A percentile compares a stretch with the other conserved stretches of the same genome.
phyloP scores from a whole-genome alignment of 1,140 invertebrate species.

The Lanistes nyassanus region DNA sequence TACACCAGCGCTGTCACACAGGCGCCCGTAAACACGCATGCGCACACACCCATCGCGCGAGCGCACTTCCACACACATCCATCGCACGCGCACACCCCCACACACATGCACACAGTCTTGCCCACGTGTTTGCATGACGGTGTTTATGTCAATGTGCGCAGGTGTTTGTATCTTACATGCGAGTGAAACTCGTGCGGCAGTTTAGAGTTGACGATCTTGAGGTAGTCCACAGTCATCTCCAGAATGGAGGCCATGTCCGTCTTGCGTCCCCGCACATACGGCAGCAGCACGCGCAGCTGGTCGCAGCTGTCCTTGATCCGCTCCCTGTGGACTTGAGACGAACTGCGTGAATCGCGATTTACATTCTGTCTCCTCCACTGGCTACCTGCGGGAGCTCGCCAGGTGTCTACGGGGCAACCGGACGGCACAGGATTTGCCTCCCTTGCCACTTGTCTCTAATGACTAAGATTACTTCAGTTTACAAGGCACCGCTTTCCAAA shows the following conservation, averaged over 20 bases:
- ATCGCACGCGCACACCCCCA: constrained; percentile 11
- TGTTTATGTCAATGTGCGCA: not conserved
- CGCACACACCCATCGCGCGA: too few species aligned
- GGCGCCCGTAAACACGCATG: too few species aligned
- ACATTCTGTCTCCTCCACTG: not conserved
- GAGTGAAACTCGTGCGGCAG: constrained; percentile 55
- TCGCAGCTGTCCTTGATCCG: constrained; percentile 62
- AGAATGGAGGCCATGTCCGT: constrained; percentile 62
- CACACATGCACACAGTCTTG: constrained; percentile 17
- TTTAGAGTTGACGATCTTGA: constrained; percentile 54
- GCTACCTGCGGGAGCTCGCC: not conserved
- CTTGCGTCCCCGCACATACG: constrained; percentile 57
- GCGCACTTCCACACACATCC: too few species aligned
- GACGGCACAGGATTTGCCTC: too few species aligned
- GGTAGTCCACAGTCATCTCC: constrained; percentile 60
- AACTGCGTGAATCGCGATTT: constrained; percentile 5
- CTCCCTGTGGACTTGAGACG: constrained; percentile 43
- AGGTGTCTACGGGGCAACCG: not conserved
- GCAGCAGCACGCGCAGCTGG: constrained; percentile 55
- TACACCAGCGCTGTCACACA: too few species aligned
- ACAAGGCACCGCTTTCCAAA: too few species aligned
- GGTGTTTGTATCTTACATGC: constrained; percentile 37
- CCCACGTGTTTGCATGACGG: not conserved
- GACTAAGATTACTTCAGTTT: too few species aligned
- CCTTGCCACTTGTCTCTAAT: too few species aligned